A percentile compares a stretch with the other conserved stretches of the same genome.
Evolutionary conservation across 2,797 vertebrate species (phyloP).

Genomic region (Rachycentron canadum): DNA sequence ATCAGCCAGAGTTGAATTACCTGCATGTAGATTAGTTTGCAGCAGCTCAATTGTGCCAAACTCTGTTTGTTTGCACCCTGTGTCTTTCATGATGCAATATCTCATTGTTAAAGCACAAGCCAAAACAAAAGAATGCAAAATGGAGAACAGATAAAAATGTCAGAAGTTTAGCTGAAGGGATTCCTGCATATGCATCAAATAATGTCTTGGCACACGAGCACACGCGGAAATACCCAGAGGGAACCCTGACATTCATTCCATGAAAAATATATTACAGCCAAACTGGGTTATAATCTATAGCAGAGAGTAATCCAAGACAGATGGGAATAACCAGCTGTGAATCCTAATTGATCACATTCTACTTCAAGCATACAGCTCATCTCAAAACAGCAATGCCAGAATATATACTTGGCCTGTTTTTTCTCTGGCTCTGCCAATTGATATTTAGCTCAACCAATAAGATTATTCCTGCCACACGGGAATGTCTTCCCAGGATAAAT

Average conservation of each 20-base stretch:
- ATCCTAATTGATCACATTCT: conserved; percentile 48
- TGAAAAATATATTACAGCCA: conserved; percentile 21
- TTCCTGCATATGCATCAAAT: conserved; percentile 21
- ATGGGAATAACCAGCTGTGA: conserved; percentile 34
- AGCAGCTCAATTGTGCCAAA: neutral
- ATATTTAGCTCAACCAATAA: conserved; percentile 45
- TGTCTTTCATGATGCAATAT: neutral
- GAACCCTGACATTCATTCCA: conserved; percentile 17
- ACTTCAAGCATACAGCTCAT: conserved; percentile 31
- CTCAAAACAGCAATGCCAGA: conserved; percentile 23
- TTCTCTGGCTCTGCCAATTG: conserved; percentile 23
- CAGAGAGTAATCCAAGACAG: conserved; percentile 17
- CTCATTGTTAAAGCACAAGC: neutral
- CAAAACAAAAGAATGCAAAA: conserved; percentile 14
- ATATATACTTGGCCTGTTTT: conserved; percentile 22
- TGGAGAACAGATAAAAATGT: neutral
- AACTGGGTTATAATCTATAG: conserved; percentile 29
- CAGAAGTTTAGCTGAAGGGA: conserved; percentile 9
- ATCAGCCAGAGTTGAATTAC: neutral
- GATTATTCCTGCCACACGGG: conserved; percentile 26
- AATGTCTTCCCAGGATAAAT: conserved; percentile 22
- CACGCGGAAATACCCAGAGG: neutral
- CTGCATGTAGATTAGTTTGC: neutral
- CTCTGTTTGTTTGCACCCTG: conserved; percentile 4
- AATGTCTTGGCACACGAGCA: conserved; percentile 8